Evolutionary conservation across 2,797 vertebrate genomes (phyloP).

Genomic region (Paedocypris micromegethes): DNA sequence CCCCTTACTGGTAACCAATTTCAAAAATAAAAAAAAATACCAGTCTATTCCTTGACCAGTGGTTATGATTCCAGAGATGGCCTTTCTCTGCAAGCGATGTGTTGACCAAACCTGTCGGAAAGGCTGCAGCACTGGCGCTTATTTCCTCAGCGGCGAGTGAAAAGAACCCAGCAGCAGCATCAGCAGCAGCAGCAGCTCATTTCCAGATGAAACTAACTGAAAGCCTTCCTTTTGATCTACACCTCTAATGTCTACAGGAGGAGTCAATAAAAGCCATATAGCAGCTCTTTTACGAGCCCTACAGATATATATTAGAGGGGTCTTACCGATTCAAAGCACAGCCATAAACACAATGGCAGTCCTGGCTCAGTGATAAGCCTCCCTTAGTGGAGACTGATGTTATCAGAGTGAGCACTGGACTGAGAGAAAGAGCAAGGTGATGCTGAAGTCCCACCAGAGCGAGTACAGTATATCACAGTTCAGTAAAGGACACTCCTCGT

Average conservation of each 20-base stretch:
- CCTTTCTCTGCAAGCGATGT: too few relatives aligned
- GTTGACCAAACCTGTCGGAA: too few relatives aligned
- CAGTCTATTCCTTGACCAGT: too few relatives aligned
- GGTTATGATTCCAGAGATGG: too few relatives aligned
- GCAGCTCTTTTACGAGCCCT: constrained; percentile 31
- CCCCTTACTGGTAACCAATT: too few relatives aligned
- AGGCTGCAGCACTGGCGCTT: too few relatives aligned
- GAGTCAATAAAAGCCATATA: constrained; percentile 36
- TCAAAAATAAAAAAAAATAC: too few relatives aligned
- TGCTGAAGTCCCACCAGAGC: constrained; percentile 15
- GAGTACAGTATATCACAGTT: constrained; percentile 15
- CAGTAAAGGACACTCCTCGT: constrained; percentile 6
- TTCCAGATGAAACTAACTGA: not conserved
- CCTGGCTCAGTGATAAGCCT: constrained; percentile 39
- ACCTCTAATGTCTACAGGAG: constrained; percentile 15
- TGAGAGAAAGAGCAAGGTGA: constrained; percentile 34
- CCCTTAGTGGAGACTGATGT: constrained; percentile 36
- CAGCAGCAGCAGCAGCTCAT: too few relatives aligned
- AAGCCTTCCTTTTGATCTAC: constrained; percentile 22
- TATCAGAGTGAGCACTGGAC: constrained; percentile 25
- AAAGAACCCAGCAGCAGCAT: too few relatives aligned
- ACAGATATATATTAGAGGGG: constrained; percentile 30
- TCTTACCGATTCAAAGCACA: constrained; percentile 32
- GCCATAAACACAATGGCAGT: constrained; percentile 37
- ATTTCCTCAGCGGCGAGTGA: too few relatives aligned